Percentiles rank a stretch among this genome's conserved stretches.
Conservation (phyloP, 1,140 invertebrate species). For the Papilio aristodemus region DNA sequence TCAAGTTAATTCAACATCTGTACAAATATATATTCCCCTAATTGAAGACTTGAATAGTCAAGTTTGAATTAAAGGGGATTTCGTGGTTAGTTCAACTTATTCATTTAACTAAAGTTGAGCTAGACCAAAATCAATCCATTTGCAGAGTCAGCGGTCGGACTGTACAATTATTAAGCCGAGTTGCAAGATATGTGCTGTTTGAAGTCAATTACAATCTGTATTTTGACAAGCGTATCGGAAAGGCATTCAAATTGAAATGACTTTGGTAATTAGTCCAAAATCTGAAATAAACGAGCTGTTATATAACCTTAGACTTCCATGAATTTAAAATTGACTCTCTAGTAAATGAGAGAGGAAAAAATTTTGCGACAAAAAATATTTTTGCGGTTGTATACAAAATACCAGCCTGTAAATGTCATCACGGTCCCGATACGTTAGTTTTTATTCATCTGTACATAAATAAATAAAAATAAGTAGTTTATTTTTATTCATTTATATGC, state of each 20-base stretch:
- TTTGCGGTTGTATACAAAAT: no score
- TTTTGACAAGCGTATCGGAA: not conserved
- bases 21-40: not conserved
- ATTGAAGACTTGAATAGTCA: not conserved
- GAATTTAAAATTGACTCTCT: no score
- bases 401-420: no score
- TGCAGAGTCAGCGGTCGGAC: slow-evolving; percentile 2
- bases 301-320: no score
- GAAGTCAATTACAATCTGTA: not conserved
- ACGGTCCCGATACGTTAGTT: no score
- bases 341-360: no score
- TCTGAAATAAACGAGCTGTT: no score
- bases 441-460: no score
- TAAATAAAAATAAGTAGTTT: not conserved
- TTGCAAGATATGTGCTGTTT: slow-evolving; percentile 7
- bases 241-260: not conserved
- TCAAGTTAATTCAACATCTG: not conserved
- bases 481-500: not conserved
- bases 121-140: slow-evolving; percentile 22
- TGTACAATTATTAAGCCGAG: slow-evolving; percentile 7
- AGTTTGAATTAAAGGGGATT: slow-evolving; percentile 17
- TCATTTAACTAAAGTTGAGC: slow-evolving; percentile 9
- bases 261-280: no score
- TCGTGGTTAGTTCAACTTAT: slow-evolving; percentile 5
- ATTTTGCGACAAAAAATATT: no score